Conservation (phyloP, 2,797 vertebrate species). For the Oreochromis mossambicus region DNA sequence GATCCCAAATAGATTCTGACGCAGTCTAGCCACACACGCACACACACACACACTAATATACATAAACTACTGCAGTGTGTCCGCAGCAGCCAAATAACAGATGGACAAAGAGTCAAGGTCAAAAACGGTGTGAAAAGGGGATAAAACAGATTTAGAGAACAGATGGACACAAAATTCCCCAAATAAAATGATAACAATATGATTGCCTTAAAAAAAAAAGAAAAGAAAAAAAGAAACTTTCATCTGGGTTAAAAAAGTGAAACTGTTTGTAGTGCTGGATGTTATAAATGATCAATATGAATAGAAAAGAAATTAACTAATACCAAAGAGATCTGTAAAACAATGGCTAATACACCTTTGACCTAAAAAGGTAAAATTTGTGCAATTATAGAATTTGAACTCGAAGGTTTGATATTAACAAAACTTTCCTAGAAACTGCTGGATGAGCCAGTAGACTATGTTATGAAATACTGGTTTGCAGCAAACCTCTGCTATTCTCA, state of each 20-base stretch:
- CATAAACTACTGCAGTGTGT: constrained; percentile 12
- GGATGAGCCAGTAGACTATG: background rate
- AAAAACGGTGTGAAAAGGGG: constrained; percentile 5
- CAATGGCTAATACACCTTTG: background rate
- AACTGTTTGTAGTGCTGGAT: background rate
- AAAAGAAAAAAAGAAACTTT: background rate
- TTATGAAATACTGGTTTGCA: background rate
- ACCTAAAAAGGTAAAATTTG: background rate
- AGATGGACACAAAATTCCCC: background rate
- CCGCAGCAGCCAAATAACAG: constrained; percentile 21
- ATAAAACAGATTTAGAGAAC: constrained; percentile 1
- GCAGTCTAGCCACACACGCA: background rate
- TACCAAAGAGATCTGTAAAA: background rate
- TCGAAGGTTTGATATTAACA: background rate
- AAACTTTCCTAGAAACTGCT: background rate
- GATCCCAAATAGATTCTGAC: background rate
- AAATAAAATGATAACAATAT: background rate
- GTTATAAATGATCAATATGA: background rate
- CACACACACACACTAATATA: background rate
- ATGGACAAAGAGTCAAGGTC: constrained; percentile 27
- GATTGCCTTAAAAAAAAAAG: background rate
- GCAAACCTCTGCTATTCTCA: background rate
- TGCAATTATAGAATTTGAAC: background rate
- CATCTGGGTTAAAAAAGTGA: background rate
- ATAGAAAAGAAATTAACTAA: background rate